phyloP scores from a whole-genome alignment of 2,797 vertebrate genomes.

The Dendrocincla tyrannina region DNA sequence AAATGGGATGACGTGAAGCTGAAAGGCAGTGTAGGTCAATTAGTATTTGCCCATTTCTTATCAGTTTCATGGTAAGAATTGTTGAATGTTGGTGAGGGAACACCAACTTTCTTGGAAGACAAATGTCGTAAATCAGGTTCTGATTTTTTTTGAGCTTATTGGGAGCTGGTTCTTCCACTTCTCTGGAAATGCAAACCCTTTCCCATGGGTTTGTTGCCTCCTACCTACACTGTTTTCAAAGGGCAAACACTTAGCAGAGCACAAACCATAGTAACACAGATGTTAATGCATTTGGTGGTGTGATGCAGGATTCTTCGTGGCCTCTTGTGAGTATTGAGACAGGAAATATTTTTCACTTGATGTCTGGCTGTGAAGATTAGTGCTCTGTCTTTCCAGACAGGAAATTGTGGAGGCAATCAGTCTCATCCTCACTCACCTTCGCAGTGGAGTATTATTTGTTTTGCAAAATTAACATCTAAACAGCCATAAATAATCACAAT shows the following conservation, averaged over 20 bases:
- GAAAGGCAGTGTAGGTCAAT: neutral
- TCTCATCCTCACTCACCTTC: neutral
- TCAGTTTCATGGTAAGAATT: neutral
- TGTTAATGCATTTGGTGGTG: neutral
- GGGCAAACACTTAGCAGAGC: neutral
- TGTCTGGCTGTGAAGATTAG: neutral
- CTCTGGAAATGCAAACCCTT: neutral
- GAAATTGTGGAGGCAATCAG: neutral
- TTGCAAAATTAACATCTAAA: neutral
- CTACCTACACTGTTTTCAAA: neutral
- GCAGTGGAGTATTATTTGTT: neutral
- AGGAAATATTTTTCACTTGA: neutral
- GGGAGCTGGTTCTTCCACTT: neutral
- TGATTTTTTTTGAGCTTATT: neutral
- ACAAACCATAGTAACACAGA: neutral
- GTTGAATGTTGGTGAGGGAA: neutral
- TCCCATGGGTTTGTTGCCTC: neutral
- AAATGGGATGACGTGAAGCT: neutral
- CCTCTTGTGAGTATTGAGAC: neutral
- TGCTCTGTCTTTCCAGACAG: neutral
- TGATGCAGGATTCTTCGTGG: neutral
- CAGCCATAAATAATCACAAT: neutral
- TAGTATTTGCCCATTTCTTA: neutral
- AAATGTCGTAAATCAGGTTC: neutral
- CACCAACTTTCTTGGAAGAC: neutral